These are phyloP conservation scores for Pachypeltis micranthus DNA, from an alignment of 1,140 invertebrate species.

Conservation along the genomic window DNA sequence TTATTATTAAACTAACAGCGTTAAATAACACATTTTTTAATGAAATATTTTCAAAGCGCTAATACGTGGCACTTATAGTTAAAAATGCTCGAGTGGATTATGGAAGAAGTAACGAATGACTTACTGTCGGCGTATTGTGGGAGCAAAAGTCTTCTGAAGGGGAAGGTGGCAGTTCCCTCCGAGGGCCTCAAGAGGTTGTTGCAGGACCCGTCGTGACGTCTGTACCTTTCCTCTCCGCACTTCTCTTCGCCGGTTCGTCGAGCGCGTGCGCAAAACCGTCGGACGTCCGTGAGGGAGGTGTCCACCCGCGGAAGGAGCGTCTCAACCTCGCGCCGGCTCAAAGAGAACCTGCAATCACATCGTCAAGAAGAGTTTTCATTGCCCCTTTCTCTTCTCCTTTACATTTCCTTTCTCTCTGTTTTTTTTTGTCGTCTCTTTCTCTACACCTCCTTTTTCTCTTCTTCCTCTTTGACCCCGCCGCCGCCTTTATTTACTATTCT, in stretches of 20 bases:
- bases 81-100: too few relatives aligned
- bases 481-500: neutral
- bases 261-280: conserved; percentile 74
- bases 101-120: too few relatives aligned
- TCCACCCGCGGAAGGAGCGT: conserved; percentile 75
- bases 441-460: neutral
- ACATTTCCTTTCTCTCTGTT: neutral
- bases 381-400: neutral
- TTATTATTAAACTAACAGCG: too few relatives aligned
- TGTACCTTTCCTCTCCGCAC: conserved; percentile 63
- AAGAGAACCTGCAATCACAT: conserved; percentile 64
- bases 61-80: too few relatives aligned
- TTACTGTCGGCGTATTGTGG: conserved; percentile 77
- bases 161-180: conserved; percentile 75
- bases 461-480: neutral
- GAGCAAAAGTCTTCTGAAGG: conserved; percentile 65
- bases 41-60: too few relatives aligned
- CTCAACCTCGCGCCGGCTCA: conserved; percentile 73
- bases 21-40: too few relatives aligned
- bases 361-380: neutral
- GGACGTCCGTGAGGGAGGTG: conserved; percentile 72
- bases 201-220: conserved; percentile 78
- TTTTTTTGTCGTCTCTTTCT: too few relatives aligned
- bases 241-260: conserved; percentile 56
- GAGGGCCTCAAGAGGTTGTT: conserved; percentile 84